These are phyloP conservation scores for Chalcis sispes DNA, from an alignment of 2,888 invertebrate species.

Conservation along the genomic window DNA sequence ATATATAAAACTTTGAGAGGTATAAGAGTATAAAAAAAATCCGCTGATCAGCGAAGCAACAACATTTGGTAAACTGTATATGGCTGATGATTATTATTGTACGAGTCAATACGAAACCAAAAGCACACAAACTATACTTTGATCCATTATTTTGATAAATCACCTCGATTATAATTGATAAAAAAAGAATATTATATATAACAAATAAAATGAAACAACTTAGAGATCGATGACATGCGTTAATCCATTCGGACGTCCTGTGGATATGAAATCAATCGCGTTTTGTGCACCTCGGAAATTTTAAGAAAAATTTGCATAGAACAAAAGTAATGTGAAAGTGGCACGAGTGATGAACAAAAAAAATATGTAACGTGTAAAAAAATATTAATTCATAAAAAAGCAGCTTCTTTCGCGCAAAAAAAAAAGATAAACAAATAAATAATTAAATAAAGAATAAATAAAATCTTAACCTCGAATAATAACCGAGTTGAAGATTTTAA, in stretches of 20 bases:
- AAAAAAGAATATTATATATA: conserved; percentile 42
- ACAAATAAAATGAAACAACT: conserved; percentile 38
- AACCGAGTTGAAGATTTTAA: conserved; percentile 19
- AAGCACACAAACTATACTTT: conserved; percentile 46
- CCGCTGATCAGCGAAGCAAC: conserved; percentile 24
- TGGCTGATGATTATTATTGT: conserved; percentile 53
- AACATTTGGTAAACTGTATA: conserved; percentile 32
- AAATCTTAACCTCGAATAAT: conserved; percentile 33
- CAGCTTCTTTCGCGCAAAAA: conserved; percentile 54
- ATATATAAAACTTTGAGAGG: conserved; percentile 41
- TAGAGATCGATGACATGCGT: conserved; percentile 65
- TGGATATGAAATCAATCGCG: conserved; percentile 39
- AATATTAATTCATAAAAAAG: conserved; percentile 24
- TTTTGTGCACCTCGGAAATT: conserved; percentile 16
- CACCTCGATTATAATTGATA: conserved; percentile 44
- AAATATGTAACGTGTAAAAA: neutral
- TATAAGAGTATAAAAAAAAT: conserved; percentile 52
- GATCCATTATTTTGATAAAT: conserved; percentile 61
- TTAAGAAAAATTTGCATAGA: neutral
- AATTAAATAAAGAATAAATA: neutral
- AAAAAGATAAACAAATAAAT: neutral
- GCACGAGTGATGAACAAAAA: neutral
- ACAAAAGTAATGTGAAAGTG: neutral
- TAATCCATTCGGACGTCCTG: conserved; percentile 74
- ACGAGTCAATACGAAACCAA: conserved; percentile 63